These are phyloP conservation scores for Atrichornis clamosus DNA, from an alignment of 2,113 vertebrate genomes.

Conservation along the genomic window DNA sequence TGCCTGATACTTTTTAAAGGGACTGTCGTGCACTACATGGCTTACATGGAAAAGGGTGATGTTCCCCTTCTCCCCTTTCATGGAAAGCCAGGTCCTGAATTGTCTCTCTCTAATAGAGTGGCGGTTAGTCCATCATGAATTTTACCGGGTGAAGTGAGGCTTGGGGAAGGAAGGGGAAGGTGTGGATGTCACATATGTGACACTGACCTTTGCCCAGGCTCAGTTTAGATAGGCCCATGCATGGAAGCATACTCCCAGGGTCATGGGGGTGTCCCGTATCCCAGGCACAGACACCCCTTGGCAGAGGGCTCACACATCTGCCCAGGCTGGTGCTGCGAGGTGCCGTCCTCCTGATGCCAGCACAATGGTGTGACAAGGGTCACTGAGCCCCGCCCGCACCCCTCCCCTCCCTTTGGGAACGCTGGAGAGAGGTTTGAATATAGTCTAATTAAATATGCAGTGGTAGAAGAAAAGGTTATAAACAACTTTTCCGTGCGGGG, in stretches of 20 bases:
- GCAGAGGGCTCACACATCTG: background rate
- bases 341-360: background rate
- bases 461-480: background rate
- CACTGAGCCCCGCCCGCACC: accelerated
- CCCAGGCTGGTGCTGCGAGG: background rate
- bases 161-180: background rate
- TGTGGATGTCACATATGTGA: background rate
- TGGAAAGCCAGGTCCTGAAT: background rate
- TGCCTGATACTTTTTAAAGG: background rate
- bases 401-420: background rate
- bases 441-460: background rate
- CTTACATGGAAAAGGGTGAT: background rate
- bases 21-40: accelerated
- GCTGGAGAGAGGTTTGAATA: background rate
- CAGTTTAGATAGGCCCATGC: background rate
- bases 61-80: background rate
- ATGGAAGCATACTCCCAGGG: accelerated
- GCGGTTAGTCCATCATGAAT: background rate
- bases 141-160: background rate
- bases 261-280: accelerated
- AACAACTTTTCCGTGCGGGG: background rate
- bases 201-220: background rate
- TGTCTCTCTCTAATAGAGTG: accelerated
- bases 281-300: background rate
- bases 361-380: accelerated